These are phyloP conservation scores for Dichetophora obliterata DNA, from an alignment of 2,888 invertebrate species.

Conservation along the genomic window DNA sequence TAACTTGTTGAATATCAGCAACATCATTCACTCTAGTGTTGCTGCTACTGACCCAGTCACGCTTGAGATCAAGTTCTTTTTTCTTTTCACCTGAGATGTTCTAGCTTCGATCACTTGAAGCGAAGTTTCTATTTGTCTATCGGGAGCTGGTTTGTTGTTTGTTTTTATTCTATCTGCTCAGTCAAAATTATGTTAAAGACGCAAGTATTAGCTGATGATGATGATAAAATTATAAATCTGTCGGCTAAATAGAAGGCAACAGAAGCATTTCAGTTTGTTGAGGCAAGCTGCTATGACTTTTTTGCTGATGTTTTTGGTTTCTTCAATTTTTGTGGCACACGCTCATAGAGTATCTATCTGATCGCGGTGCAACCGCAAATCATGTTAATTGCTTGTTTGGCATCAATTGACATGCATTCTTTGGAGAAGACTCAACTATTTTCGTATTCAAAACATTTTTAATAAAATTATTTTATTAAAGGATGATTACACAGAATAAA, in stretches of 20 bases:
- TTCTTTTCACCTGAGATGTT: not conserved
- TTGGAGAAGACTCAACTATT: no score
- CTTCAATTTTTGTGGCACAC: no score
- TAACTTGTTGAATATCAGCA: not conserved
- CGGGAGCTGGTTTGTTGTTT: not conserved
- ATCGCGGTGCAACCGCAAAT: no score
- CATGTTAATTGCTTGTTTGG: no score
- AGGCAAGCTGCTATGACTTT: no score
- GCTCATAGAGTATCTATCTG: no score
- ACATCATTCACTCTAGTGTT: slow-evolving; percentile 11
- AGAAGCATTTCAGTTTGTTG: not conserved
- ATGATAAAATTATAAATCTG: not conserved
- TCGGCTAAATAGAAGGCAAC: not conserved
- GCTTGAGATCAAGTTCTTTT: not conserved
- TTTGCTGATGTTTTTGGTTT: no score
- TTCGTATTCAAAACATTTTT: no score
- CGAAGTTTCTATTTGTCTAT: not conserved
- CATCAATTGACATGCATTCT: no score
- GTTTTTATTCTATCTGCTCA: not conserved
- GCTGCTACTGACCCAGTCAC: slow-evolving; percentile 33
- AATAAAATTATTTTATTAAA: no score
- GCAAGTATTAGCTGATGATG: slow-evolving; percentile 1
- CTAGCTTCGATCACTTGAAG: not conserved
- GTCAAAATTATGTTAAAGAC: not conserved
- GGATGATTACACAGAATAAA: no score